Evolutionary conservation across 1,140 invertebrate species (phyloP), one percentile per base, ranked within the genome.

Genomic region (Pseudomyrmex sp.): DNA sequence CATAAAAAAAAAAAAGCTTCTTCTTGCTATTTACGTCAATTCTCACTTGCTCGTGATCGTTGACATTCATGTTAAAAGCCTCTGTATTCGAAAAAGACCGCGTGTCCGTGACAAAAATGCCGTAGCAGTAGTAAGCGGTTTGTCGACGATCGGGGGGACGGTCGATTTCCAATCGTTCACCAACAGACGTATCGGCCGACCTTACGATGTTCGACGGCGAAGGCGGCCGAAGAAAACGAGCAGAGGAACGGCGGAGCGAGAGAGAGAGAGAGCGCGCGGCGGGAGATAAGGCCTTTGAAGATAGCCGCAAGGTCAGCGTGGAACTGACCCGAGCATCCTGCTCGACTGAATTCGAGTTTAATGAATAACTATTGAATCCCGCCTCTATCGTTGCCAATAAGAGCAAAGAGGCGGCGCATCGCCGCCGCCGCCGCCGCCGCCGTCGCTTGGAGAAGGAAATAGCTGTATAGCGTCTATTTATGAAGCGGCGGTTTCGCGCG

Each of bases 311-410:
- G 92, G 93, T 93, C 91, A 92, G 87, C 70, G 83, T 86, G 89
- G 80, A 91, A 90, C 89, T 93, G 93, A 93, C 93, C 93, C 92
- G 88, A 85, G 91, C 91, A 93, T 93, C 93, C 93, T 93, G 92
- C 89, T 88, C 86, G 90, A 85, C 91, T 92, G 90, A 92, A 93
- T 92, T 92, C 91, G 91, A 90, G 89, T 91, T 92, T 94, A 93
- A 94, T 94, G 93, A 94, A 93, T 94, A 93, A 93, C 92, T 93
- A 94, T 93, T 94, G 92, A 94, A 93, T 94, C 91, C 90, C 93
- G 91, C 92, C 90, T 91, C 84, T 93, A 92, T 92, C 90, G 87
- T 91, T 83, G 88, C 85, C 90, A 93, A 92, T 91, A 92, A 93
- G 86, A 93, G 84, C 88, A 91, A 91, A 91, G 91, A 48, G 70